Percentiles rank a stretch among this genome's conserved stretches.
phyloP scores from a whole-genome alignment of 2,113 vertebrate species.

The Taurulus bubalis region DNA sequence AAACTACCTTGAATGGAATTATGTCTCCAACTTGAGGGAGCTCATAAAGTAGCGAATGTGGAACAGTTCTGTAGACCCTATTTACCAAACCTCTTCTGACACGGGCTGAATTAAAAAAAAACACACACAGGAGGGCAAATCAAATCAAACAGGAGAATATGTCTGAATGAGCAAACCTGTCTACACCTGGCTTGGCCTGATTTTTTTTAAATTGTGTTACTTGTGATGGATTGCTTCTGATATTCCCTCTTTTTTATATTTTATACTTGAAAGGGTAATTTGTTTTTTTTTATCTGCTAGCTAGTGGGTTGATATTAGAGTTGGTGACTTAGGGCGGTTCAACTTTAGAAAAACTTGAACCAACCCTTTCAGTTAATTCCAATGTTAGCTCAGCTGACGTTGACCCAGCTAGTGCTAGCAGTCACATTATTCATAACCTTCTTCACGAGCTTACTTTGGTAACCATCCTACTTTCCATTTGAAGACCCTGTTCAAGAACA shows the following conservation, averaged over 20 bases:
- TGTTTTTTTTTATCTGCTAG: not conserved
- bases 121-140: not conserved
- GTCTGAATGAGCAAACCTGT: constrained; percentile 16
- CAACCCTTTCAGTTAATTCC: no score
- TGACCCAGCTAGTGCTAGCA: no score
- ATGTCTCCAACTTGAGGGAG: constrained; percentile 64
- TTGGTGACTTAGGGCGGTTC: not conserved
- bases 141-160: constrained; percentile 19
- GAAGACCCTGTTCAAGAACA: no score
- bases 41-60: constrained; percentile 55
- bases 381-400: no score
- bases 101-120: constrained; percentile 54
- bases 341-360: no score
- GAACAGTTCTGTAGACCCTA: constrained; percentile 23
- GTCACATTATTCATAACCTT: no score
- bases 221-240: constrained; percentile 1
- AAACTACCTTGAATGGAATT: constrained; percentile 76
- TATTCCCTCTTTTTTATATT: not conserved
- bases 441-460: no score
- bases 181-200: not conserved
- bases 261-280: not conserved
- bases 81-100: constrained; percentile 40
- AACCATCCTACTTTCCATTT: no score
- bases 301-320: not conserved
- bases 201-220: not conserved